Percentiles rank a stretch among this genome's conserved stretches.
Conservation (phyloP, 2,797 vertebrate genomes). For the Malurus splendens region DNA sequence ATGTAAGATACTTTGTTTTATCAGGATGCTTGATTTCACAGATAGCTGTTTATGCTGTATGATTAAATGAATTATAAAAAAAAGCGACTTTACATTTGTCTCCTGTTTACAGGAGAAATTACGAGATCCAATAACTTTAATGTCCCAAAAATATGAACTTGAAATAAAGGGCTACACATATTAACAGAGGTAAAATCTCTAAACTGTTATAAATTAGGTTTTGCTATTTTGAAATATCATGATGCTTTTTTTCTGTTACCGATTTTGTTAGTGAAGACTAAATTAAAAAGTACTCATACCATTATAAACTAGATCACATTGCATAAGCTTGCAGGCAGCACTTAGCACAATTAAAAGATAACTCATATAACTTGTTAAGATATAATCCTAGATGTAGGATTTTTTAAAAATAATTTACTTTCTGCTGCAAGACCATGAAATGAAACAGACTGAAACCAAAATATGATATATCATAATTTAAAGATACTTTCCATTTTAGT, state of each 20-base stretch:
- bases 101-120: background rate
- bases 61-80: background rate
- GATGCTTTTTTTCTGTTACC: background rate
- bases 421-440: background rate
- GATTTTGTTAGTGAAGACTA: background rate
- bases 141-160: background rate
- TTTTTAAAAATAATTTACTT: background rate
- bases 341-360: background rate
- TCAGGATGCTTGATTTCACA: background rate
- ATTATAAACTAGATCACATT: background rate
- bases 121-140: background rate
- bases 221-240: background rate
- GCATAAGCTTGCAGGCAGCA: background rate
- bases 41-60: background rate
- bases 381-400: rapidly evolving
- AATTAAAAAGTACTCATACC: background rate
- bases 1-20: background rate
- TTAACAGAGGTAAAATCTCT: background rate
- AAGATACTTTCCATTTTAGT: background rate
- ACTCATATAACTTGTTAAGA: background rate
- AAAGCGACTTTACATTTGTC: background rate
- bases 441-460: background rate
- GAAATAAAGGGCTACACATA: background rate
- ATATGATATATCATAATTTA: background rate
- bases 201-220: background rate